Evolutionary conservation across 2,797 vertebrate species (phyloP), one percentile per base, ranked within the genome.

Genomic region (Ptychadena robeensis): DNA sequence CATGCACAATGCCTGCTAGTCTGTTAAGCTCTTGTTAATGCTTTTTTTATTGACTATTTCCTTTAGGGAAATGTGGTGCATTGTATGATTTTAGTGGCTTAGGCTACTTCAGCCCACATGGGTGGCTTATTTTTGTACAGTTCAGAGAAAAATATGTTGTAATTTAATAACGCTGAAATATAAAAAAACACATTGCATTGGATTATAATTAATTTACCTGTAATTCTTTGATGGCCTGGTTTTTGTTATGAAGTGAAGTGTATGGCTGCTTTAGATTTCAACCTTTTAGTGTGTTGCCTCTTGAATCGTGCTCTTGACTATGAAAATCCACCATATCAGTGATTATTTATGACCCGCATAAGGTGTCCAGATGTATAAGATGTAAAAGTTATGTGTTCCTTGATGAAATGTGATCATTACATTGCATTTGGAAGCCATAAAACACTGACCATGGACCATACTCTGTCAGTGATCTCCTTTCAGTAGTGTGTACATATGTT

Each of bases 371-470:
- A 79, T 83, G 70, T 61, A 37, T 11, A 34, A 28, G 18, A 38
- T 35, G 34, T 34, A 70, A 22, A 25, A 61, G 59, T 63, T 48
- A 66, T 70, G 64, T 70, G 59, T 63, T 37, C 59, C 6, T n/a
- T 61, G 40, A 71, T 28, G 18, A 34, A 64, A 65, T 59, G 81
- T 38, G 38, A 78, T 57, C 37, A 77, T 78, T 69, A 68, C 40
- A 30, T 61, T 63, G 44, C 30, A 64, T 70, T 64, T 82, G 18
- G 74, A 73, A 77, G 32, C 67, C 38, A 78, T 78, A 66, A 78
- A 72, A 35, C 32, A 59, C 25, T 71, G 40, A 53, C n/a, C n/a
- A 65, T 53, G 12, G 30, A 32, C 37, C 53, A 25, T 78, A 77
- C 40, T 69, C 38, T 37, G 67, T 81, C 61, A 73, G 59, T 65